Percentiles rank a stretch among this genome's conserved stretches.
Conservation (phyloP, 2,888 invertebrate genomes). For the Halictus quadricinctus region DNA sequence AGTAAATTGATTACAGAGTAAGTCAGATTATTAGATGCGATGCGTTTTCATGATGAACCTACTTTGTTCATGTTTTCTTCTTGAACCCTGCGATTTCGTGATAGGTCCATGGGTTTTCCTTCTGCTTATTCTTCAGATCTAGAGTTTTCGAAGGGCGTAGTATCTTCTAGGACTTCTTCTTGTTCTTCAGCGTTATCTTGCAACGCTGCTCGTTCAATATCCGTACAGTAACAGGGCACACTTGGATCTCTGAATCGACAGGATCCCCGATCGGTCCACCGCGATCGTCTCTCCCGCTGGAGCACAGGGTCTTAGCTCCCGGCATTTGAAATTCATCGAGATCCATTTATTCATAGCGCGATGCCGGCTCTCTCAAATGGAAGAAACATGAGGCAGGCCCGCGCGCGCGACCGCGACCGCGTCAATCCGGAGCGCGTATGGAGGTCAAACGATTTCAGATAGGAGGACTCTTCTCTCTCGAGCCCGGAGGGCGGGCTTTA, state of each 20-base stretch:
- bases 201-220: not conserved
- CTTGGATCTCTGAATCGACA: not conserved
- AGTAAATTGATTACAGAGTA: too few species aligned
- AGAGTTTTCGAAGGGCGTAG: too few species aligned
- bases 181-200: not conserved
- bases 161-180: not conserved
- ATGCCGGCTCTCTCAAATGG: conserved; percentile 56
- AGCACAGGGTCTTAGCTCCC: conserved; percentile 23
- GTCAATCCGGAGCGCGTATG: conserved; percentile 36
- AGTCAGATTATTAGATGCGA: too few species aligned
- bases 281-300: not conserved
- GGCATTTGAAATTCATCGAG: conserved; percentile 62
- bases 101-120: not conserved
- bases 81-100: too few species aligned
- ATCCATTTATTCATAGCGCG: conserved; percentile 65
- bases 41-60: too few species aligned
- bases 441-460: conserved; percentile 60
- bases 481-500: not conserved
- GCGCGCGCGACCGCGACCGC: conserved; percentile 33
- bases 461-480: conserved; percentile 13
- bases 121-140: too few species aligned
- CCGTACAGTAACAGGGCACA: not conserved
- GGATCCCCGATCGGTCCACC: conserved; percentile 5
- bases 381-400: conserved; percentile 58
- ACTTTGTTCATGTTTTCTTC: too few species aligned